phyloP scores from a whole-genome alignment of 2,113 vertebrate species.

The Pelmatolapia mariae region DNA sequence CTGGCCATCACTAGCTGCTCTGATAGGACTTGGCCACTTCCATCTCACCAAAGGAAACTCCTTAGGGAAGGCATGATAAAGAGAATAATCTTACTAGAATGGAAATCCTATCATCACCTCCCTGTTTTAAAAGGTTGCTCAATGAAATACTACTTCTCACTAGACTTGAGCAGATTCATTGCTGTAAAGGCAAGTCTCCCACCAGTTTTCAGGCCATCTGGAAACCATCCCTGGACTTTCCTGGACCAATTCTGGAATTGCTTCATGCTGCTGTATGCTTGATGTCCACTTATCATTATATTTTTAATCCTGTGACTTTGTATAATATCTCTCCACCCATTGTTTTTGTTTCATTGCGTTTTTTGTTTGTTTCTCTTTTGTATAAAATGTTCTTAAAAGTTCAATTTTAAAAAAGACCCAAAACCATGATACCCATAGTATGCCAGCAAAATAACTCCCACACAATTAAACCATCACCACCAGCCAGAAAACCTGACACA shows the following conservation, averaged over 20 bases:
- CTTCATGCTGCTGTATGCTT: neutral
- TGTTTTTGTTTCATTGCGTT: neutral
- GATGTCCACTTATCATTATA: neutral
- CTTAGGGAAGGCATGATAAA: neutral
- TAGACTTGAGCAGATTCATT: neutral
- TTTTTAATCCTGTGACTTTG: neutral
- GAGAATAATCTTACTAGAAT: neutral
- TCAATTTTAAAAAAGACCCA: neutral
- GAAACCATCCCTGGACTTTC: neutral
- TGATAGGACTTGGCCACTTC: neutral
- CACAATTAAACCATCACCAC: neutral
- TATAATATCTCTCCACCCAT: neutral
- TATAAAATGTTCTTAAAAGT: neutral
- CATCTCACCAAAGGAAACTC: neutral
- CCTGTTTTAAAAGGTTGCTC: neutral
- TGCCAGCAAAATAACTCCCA: neutral
- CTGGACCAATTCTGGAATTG: neutral
- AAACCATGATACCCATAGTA: neutral
- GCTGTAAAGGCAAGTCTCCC: neutral
- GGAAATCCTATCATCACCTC: fast-evolving
- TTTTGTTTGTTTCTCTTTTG: neutral
- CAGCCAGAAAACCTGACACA: neutral
- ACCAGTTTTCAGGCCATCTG: neutral
- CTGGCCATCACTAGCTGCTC: neutral
- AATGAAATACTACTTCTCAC: neutral